Conservation (phyloP, 1,140 invertebrate genomes). For the Phortica variegata region DNA sequence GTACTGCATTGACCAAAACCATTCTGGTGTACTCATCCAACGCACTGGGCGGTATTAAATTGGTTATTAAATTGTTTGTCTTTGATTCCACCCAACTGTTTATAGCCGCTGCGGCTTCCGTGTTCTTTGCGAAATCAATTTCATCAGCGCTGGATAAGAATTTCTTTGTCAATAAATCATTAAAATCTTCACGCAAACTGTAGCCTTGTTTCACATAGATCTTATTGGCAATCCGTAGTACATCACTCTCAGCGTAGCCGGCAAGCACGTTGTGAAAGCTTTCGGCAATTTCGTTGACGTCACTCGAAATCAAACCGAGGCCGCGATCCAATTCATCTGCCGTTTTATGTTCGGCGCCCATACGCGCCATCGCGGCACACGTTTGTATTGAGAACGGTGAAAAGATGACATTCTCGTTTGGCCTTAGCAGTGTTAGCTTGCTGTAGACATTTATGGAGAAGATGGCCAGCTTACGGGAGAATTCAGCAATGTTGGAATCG, state of each 20-base stretch:
- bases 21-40: slow-evolving; percentile 51
- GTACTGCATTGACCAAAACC: slow-evolving; percentile 67
- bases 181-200: slow-evolving; percentile 27
- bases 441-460: slow-evolving; percentile 35
- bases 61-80: slow-evolving; percentile 63
- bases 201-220: slow-evolving; percentile 40
- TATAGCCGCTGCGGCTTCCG: slow-evolving; percentile 56
- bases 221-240: slow-evolving; percentile 47
- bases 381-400: slow-evolving; percentile 64
- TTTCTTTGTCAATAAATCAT: slow-evolving; percentile 28
- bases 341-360: slow-evolving; percentile 61
- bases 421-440: slow-evolving; percentile 18
- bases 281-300: slow-evolving; percentile 25
- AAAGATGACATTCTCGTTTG: slow-evolving; percentile 60
- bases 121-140: slow-evolving; percentile 57
- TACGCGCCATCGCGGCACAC: slow-evolving; percentile 61
- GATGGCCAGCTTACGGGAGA: slow-evolving; percentile 30
- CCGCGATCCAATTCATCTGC: slow-evolving; percentile 58
- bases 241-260: slow-evolving; percentile 33
- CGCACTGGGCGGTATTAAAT: slow-evolving; percentile 58
- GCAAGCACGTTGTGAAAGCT: slow-evolving; percentile 32
- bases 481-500: slow-evolving; percentile 9
- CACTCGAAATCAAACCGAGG: slow-evolving; percentile 52
- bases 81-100: slow-evolving; percentile 64
- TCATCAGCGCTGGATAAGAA: slow-evolving; percentile 48